Conservation (phyloP, 2,797 vertebrate species). For the Syngnathus rostellatus region DNA sequence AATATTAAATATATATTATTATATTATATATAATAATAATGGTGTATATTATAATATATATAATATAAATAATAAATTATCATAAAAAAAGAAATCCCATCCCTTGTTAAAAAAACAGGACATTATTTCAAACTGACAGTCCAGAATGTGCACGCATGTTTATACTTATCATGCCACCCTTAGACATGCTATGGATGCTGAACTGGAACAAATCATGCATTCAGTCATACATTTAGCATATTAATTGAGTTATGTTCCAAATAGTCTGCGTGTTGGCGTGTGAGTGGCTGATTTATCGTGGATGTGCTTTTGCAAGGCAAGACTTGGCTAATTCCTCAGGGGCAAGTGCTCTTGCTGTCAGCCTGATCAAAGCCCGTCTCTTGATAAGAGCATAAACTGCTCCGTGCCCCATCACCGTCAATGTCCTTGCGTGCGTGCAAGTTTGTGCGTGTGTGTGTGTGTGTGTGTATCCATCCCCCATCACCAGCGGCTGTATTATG, state of each 20-base stretch:
- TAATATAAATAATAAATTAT: too few species aligned
- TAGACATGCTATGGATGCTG: conserved; percentile 50
- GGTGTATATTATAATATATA: too few species aligned
- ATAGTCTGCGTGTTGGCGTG: conserved; percentile 32
- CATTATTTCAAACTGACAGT: too few species aligned
- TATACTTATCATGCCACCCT: conserved; percentile 41
- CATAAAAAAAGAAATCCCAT: too few species aligned
- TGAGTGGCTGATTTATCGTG: conserved; percentile 53
- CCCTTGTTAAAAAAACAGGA: too few species aligned
- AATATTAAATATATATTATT: too few species aligned
- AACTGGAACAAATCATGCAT: conserved; percentile 55
- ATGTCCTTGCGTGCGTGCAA: conserved; percentile 54
- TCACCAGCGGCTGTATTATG: conserved; percentile 69
- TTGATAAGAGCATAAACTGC: conserved; percentile 68
- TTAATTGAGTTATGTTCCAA: conserved; percentile 64
- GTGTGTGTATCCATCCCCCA: conserved; percentile 48
- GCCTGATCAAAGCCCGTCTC: conserved; percentile 61
- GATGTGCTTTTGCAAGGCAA: conserved; percentile 60
- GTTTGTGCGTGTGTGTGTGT: conserved; percentile 21
- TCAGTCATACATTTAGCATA: conserved; percentile 62
- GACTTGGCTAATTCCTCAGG: conserved; percentile 59
- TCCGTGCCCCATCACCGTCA: conserved; percentile 56
- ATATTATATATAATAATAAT: too few species aligned
- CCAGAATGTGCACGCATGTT: conserved; percentile 14
- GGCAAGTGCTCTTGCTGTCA: conserved; percentile 65